Conservation (phyloP, 2,113 vertebrate species). For the Epinephelus lanceolatus region DNA sequence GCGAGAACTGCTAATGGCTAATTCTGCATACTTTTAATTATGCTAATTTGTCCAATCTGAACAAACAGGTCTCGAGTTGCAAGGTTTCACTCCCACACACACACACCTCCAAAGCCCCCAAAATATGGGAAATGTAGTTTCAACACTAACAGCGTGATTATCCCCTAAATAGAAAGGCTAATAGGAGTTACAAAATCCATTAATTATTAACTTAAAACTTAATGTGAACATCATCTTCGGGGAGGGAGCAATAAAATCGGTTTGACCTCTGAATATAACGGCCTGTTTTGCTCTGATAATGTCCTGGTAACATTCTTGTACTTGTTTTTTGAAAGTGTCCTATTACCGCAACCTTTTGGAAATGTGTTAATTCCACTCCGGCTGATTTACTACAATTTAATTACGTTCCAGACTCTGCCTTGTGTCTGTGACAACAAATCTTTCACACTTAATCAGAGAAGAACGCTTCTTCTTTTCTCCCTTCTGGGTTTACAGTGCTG, state of each 20-base stretch:
- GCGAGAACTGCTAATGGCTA: background rate
- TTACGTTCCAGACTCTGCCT: background rate
- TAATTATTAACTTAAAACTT: background rate
- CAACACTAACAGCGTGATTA: background rate
- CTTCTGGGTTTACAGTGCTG: background rate
- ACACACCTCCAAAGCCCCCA: background rate
- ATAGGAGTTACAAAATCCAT: background rate
- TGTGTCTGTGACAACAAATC: slow-evolving; percentile 3
- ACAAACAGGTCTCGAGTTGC: background rate
- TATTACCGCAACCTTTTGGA: slow-evolving; percentile 8
- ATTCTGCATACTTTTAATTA: background rate
- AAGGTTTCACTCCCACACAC: background rate
- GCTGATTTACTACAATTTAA: slow-evolving; percentile 16
- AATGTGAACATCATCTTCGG: background rate
- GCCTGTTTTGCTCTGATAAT: slow-evolving; percentile 2
- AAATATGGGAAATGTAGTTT: background rate
- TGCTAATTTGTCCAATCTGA: background rate
- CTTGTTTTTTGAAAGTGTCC: slow-evolving; percentile 13
- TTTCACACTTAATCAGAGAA: slow-evolving; percentile 4
- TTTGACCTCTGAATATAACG: background rate
- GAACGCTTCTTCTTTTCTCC: background rate
- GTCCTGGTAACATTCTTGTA: background rate
- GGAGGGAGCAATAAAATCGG: background rate
- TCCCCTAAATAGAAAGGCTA: background rate
- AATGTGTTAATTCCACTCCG: slow-evolving; percentile 7